Conservation (phyloP, 2,797 vertebrate genomes). For the Characodon lateralis region DNA sequence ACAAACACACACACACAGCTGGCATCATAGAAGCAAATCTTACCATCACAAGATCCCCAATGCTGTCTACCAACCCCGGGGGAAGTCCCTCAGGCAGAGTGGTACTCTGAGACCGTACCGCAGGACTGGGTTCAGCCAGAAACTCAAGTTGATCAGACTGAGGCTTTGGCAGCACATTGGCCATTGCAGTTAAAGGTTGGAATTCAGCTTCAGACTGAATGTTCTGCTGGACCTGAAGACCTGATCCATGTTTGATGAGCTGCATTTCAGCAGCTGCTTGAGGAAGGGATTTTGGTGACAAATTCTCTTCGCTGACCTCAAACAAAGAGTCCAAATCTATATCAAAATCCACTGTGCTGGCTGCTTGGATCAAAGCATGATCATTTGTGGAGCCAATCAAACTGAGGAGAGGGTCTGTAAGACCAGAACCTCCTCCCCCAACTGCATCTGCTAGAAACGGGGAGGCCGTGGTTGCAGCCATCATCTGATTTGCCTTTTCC, state of each 20-base stretch:
- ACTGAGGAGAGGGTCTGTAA: conserved; percentile 85
- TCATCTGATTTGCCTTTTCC: not conserved
- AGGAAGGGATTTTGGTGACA: conserved; percentile 30
- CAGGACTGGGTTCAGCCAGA: conserved; percentile 10
- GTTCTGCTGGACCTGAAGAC: not conserved
- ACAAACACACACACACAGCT: no score
- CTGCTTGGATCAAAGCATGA: conserved; percentile 87
- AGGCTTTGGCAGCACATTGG: not conserved
- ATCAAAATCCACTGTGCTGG: conserved; percentile 85
- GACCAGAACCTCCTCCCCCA: conserved; percentile 39
- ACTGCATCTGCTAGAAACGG: conserved; percentile 56
- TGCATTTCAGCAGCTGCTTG: conserved; percentile 22
- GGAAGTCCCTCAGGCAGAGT: conserved; percentile 63
- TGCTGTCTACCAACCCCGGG: conserved; percentile 48
- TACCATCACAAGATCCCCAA: conserved; percentile 57
- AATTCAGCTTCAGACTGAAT: not conserved
- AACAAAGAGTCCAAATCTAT: conserved; percentile 87
- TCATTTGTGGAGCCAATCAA: conserved; percentile 86
- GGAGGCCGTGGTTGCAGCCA: not conserved
- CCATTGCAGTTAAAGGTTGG: conserved; percentile 11
- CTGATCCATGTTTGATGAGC: not conserved
- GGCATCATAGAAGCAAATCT: conserved; percentile 7
- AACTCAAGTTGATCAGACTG: conserved; percentile 30
- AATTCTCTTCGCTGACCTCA: conserved; percentile 78
- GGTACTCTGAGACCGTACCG: not conserved